Base-by-base conservation (phyloP, 2,888 invertebrate species). In the Charanyca ferruginea region DNA sequence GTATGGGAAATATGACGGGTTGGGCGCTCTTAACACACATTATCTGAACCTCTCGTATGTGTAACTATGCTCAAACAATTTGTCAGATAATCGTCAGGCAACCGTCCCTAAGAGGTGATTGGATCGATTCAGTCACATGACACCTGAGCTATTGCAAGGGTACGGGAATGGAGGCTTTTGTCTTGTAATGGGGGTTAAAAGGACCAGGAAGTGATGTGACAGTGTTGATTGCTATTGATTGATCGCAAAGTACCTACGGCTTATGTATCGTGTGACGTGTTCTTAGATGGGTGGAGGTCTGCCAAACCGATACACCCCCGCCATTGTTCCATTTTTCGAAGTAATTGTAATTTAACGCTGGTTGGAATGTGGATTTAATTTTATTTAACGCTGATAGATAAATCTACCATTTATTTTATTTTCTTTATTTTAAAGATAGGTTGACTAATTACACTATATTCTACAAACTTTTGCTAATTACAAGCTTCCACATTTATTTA, bases 121-220 rank as follows among this genome's bases (percentile, higher is more conserved):
- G 70, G 58, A 69, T 75, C 45, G 59, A 55, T 74, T 55, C 13
- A 54, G 58, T 69, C 32, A 73, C 61, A 48, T 25, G 54, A 55
- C 63, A 74, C 53, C 63, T 73, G 45, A 55, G 25, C 41, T 53
- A 55, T 54, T 59, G 57, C 41, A n/a, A 16, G 38, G 47, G 38
- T 45, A 16, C 9, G 18, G 35, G 48, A 53, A 44, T 20, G 32
- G 32, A 8, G 22, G 32, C 62, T 25, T 58, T 73, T 74, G 52
- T 42, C 53, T n/a, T 28, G 35, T 54, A 58, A 67, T 52, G 48
- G 48, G 32, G 48, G 41, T 58, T 22, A 35, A 62, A 57, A 60
- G 42, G 35, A 23, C 57, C 68, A 44, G 48, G 13, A 48, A 44
- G 49, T 28, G 22, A 44, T 44, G 9, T 6, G 42, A 16, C 8